These are phyloP conservation scores for Calephelis nemesis DNA, from an alignment of 1,140 invertebrate genomes.

Conservation along the genomic window DNA sequence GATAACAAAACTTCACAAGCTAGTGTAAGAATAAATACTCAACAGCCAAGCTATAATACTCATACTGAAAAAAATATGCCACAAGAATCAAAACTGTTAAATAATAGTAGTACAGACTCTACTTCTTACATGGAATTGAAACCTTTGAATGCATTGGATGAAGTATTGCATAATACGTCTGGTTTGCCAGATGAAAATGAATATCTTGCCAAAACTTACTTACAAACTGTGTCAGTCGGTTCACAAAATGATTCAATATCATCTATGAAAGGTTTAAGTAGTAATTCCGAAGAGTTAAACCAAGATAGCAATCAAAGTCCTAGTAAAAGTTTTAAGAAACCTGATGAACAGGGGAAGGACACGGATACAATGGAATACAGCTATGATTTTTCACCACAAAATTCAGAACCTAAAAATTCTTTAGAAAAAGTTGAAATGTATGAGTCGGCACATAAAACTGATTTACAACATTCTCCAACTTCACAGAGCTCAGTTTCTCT, in stretches of 20 bases:
- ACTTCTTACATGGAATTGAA: slow-evolving; percentile 68
- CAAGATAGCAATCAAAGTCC: slow-evolving; percentile 36
- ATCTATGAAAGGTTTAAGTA: slow-evolving; percentile 39
- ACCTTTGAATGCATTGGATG: slow-evolving; percentile 52
- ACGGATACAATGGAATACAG: slow-evolving; percentile 55
- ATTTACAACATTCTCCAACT: slow-evolving; percentile 47
- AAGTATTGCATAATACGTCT: slow-evolving; percentile 55
- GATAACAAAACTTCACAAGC: slow-evolving; percentile 20
- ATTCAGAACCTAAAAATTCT: slow-evolving; percentile 41
- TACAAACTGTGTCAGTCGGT: slow-evolving; percentile 23
- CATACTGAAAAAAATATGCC: slow-evolving; percentile 26
- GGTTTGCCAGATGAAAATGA: slow-evolving; percentile 42
- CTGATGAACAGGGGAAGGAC: slow-evolving; percentile 41
- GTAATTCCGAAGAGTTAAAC: slow-evolving; percentile 34
- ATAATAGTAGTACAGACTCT: slow-evolving; percentile 63
- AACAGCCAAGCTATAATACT: background rate
- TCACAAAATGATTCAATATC: slow-evolving; percentile 37
- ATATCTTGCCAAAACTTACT: slow-evolving; percentile 24
- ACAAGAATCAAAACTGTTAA: slow-evolving; percentile 37
- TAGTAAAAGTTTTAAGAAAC: slow-evolving; percentile 36
- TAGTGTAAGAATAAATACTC: slow-evolving; percentile 17
- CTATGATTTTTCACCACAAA: slow-evolving; percentile 58
- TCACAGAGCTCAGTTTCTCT: slow-evolving; percentile 64
- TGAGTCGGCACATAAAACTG: slow-evolving; percentile 38
- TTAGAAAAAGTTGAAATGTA: slow-evolving; percentile 30